A percentile compares a stretch with the other conserved stretches of the same genome.
Conservation (phyloP, 1,140 invertebrate species). For the Euwallacea fornicatus region DNA sequence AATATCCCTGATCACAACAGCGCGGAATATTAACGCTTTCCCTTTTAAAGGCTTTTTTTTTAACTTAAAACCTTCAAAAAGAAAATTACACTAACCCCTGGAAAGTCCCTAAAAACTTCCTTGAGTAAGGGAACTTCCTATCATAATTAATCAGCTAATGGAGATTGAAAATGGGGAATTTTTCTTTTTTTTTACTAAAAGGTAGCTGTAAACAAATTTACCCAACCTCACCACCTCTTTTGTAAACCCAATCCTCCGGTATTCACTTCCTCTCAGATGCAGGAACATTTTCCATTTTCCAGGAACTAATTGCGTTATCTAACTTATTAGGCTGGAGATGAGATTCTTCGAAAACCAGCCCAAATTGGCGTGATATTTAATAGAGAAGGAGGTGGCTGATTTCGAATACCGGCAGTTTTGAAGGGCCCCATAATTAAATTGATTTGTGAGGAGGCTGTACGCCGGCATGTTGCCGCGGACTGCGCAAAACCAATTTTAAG, state of each 20-base stretch:
- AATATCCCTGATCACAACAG: neutral
- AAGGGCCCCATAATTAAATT: constrained; percentile 20
- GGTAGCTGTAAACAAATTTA: no score
- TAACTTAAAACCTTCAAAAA: no score
- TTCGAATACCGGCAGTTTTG: neutral
- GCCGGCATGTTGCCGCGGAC: no score
- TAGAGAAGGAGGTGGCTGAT: constrained; percentile 15
- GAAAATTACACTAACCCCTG: no score
- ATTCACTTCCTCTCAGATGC: neutral
- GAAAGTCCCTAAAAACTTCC: no score
- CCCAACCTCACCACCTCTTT: neutral
- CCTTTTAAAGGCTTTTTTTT: no score
- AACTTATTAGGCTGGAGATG: constrained; percentile 22
- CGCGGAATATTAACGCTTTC: neutral
- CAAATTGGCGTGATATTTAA: constrained; percentile 23
- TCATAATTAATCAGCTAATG: no score
- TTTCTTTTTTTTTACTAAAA: no score
- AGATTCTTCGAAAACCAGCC: constrained; percentile 15
- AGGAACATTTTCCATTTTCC: constrained; percentile 8
- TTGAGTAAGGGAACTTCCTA: no score
- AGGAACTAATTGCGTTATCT: constrained; percentile 12
- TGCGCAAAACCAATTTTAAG: no score
- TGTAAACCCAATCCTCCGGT: constrained; percentile 6
- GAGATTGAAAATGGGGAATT: no score
- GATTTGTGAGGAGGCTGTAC: neutral